These are phyloP conservation scores for Capreolus pygargus DNA, from an alignment of 2,113 vertebrate genomes.

Conservation along the genomic window DNA sequence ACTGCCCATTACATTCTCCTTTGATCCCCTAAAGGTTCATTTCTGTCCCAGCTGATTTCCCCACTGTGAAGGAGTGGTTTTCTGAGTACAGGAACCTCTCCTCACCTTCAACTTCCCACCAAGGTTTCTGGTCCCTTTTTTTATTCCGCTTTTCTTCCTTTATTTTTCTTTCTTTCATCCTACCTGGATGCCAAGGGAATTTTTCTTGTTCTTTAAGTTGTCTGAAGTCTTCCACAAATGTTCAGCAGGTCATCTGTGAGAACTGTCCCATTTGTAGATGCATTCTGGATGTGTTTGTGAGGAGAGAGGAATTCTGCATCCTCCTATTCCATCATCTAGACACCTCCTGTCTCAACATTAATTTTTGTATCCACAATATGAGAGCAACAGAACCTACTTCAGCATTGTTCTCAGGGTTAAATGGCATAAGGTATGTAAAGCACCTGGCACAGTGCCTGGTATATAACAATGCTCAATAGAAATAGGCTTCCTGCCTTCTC, in stretches of 20 bases:
- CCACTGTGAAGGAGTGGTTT: neutral
- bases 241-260: neutral
- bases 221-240: neutral
- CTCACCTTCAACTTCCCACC: neutral
- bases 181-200: neutral
- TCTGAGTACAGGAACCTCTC: neutral
- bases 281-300: neutral
- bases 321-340: neutral
- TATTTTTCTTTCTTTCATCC: neutral
- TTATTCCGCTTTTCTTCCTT: neutral
- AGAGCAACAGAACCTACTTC: neutral
- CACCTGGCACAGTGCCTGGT: neutral
- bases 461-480: constrained; percentile 6
- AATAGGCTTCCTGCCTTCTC: neutral
- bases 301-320: neutral
- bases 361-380: neutral
- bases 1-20: neutral
- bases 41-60: neutral
- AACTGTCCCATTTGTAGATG: neutral
- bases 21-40: neutral
- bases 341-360: neutral
- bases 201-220: neutral
- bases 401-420: neutral
- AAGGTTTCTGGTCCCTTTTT: neutral
- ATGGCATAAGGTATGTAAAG: constrained; percentile 9